Evolutionary conservation across 2,113 vertebrate genomes (phyloP).

Genomic region (Potamarius usumacintae): DNA sequence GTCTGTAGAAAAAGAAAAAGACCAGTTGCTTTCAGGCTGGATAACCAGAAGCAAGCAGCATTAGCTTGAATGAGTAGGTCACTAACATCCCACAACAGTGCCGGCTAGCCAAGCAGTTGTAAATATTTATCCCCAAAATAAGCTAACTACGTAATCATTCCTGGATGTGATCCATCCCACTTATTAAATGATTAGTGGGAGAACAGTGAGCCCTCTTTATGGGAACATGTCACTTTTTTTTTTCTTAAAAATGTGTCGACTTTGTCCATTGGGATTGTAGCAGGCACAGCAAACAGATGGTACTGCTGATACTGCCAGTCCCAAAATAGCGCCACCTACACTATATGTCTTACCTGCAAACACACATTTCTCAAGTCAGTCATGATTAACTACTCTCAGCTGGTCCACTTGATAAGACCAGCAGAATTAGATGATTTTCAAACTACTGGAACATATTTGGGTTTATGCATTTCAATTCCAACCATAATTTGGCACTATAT

Average conservation of each 20-base stretch:
- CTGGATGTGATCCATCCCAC: neutral
- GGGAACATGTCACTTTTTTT: neutral
- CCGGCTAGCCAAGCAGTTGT: neutral
- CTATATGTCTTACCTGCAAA: neutral
- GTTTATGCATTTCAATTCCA: neutral
- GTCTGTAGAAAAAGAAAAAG: neutral
- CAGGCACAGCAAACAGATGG: neutral
- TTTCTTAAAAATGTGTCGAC: neutral
- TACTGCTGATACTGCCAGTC: neutral
- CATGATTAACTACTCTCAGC: neutral
- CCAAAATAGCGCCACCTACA: slow-evolving; percentile 9
- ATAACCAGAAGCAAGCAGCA: neutral
- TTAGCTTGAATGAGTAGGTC: neutral
- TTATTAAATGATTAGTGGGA: neutral
- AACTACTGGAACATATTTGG: neutral
- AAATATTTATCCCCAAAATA: slow-evolving; percentile 13
- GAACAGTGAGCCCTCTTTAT: neutral
- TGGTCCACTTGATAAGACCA: neutral
- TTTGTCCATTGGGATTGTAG: neutral
- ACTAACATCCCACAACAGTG: neutral
- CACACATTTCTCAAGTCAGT: neutral
- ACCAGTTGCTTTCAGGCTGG: neutral
- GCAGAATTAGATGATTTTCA: neutral
- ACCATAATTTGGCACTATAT: neutral
- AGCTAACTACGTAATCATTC: neutral